Base-by-base conservation (phyloP, 2,888 invertebrate genomes). In the Amaurobius ferox region DNA sequence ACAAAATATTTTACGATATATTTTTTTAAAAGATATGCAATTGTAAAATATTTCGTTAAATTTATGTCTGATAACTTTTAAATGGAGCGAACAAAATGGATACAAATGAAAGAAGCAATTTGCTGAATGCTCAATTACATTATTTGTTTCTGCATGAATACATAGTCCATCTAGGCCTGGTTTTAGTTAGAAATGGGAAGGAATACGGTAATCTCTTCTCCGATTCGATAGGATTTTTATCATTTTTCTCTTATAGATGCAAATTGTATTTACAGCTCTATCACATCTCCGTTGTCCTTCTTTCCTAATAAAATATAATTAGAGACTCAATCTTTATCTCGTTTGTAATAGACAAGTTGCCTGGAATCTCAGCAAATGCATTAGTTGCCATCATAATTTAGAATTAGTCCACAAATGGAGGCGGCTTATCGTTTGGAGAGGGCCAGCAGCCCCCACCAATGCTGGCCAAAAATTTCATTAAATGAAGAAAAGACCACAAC, bases 401-500 rank as follows among this genome's bases (percentile, higher is more conserved):
- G 86, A 86, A 86, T 86, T 86, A 86, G 86, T 86, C 86, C 71
- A 74, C 79, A 86, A 73, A 79, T 86, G 74, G 86, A 86, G 79
- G 55, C 55, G 48, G 79, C 86, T 86, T 86, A 86, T 86, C 86
- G 79, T 85, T 67, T 29, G 30, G 73, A 62, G 28, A 23, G 61
- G 70, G 44, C 40, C 62, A 48, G 61, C 62, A 64, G 40, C 64
- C 62, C 70, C 66, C 29, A 32, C 77, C 44, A 64, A 68, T 68
- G 85, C 71, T 76, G 71, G 83, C 85, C 85, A 73, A 86, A 79
- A 86, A 86, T 86, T 86, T 86, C 85, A 86, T 86, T 86, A 79
- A 79, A 86, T 79, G 85, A 86, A 86, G 85, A 86, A 86, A 86
- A 86, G 78, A 86, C 78, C 79, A 86, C 85, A 86, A 86, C 85